Conservation (phyloP, 2,113 vertebrate genomes). For the Melospiza melodia region DNA sequence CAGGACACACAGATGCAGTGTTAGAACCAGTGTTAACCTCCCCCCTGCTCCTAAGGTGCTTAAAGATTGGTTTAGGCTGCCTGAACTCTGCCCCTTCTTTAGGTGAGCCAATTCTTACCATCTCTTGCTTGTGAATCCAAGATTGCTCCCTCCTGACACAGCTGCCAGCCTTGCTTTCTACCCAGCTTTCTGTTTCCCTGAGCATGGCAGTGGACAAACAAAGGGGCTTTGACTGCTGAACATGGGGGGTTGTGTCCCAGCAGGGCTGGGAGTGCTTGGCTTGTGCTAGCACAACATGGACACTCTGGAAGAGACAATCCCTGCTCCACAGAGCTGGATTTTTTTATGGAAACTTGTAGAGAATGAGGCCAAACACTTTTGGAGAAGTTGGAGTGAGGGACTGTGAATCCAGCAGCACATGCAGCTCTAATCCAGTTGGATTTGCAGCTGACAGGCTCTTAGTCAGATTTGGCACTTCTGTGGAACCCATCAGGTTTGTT, state of each 20-base stretch:
- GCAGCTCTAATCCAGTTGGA: not conserved
- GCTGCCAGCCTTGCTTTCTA: not conserved
- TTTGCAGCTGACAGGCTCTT: not conserved
- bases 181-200: not conserved
- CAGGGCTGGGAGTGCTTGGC: not conserved
- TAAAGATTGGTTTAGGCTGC: not conserved
- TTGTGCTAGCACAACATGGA: not conserved
- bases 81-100: not conserved
- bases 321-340: not conserved
- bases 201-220: not conserved
- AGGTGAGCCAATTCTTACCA: not conserved
- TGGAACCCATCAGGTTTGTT: not conserved
- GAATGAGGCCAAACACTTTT: not conserved
- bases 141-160: not conserved
- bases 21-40: not conserved
- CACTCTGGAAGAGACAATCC: not conserved
- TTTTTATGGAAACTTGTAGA: not conserved
- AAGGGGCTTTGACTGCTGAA: slow-evolving; percentile 21
- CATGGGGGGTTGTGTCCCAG: not conserved
- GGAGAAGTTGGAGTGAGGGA: not conserved
- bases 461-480: not conserved
- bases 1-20: too few relatives aligned
- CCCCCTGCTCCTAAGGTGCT: not conserved
- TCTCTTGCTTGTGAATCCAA: not conserved
- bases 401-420: not conserved